A percentile compares a stretch with the other conserved stretches of the same genome.
phyloP scores from a whole-genome alignment of 2,797 vertebrate genomes.

The Staurois parvus region DNA sequence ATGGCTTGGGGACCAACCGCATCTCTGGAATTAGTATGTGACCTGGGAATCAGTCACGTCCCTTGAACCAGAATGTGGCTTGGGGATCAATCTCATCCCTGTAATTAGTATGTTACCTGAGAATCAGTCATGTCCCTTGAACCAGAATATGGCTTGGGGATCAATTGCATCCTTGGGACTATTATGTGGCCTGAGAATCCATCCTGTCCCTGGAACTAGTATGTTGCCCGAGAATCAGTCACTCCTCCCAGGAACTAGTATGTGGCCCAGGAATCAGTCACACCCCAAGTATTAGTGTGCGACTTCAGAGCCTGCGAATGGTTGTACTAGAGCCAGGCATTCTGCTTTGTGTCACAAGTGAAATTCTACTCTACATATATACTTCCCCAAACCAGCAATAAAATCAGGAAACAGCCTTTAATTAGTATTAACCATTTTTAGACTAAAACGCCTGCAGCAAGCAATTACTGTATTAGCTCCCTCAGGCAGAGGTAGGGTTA shows the following conservation, averaged over 20 bases:
- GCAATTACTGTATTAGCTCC: constrained; percentile 4
- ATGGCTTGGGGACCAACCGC: too few relatives aligned
- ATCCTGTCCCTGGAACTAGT: not conserved
- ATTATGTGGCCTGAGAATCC: not conserved
- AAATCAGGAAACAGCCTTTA: constrained; percentile 3
- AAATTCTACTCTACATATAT: not conserved
- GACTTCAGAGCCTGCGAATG: not conserved
- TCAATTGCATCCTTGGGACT: too few relatives aligned
- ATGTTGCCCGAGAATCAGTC: not conserved
- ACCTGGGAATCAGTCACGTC: too few relatives aligned
- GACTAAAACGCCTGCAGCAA: not conserved
- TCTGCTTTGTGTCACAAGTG: not conserved
- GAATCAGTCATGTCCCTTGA: too few relatives aligned
- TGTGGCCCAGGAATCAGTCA: too few relatives aligned
- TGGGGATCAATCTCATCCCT: too few relatives aligned
- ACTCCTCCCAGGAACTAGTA: too few relatives aligned
- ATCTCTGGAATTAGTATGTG: too few relatives aligned
- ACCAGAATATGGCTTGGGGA: not conserved
- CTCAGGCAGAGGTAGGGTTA: constrained; percentile 65
- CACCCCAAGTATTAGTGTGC: not conserved
- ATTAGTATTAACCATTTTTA: constrained; percentile 30
- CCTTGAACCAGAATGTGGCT: too few relatives aligned
- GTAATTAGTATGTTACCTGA: too few relatives aligned
- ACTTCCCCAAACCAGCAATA: not conserved
- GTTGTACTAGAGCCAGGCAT: not conserved